Base-by-base conservation (phyloP, 37 sponge, comb jelly and placozoan genomes). In the Aplysina aerophoba region DNA sequence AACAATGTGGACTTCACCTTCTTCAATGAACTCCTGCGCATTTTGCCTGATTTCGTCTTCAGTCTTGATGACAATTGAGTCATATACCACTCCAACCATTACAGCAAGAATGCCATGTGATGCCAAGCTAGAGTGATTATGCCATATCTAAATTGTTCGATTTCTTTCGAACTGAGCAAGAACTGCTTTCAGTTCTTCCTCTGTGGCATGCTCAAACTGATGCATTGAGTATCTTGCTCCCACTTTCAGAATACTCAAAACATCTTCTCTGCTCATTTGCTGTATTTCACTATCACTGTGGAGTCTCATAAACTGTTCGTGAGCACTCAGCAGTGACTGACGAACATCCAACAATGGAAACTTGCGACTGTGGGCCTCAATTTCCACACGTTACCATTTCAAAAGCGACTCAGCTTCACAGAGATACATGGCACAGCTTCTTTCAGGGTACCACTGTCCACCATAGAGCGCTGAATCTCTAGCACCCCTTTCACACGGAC, bases 1-100 rank as follows among this genome's bases (percentile, higher is more conserved):
- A 34, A 84, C 1, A 38, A 84, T 73, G 73, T 84, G 73, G 1
- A 84, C n/a, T 72, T 84, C 38, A 33, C 44, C 67, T 30, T 84
- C 27, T 56, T 84, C 85, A 22, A 84, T 73, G 20, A 84, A 14
- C 6, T 16, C 22, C 35, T 71, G 38, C 6, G 71, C 73, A 72
- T 72, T 37, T 15, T 63, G 65, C 14, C 53, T 35, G 20, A 72
- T 31, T 34, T 84, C 85, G 4, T 3, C 8, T 0, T n/a, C 19
- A 21, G 85, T 84, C 21, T 37, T 71, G 44, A 41, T 72, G 27
- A 84, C 54, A 13, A 66, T 59, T 28, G 85, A 56, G 60, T 84
- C 73, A 55, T 36, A 84, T 0, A 84, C 58, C 15, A 35, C 20
- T 30, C 36, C 31, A 33, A 73, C 58, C 33, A 50, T 73, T 1